Evolutionary conservation across 1,140 invertebrate species (phyloP).

Genomic region (Chrysomallon squamiferum): DNA sequence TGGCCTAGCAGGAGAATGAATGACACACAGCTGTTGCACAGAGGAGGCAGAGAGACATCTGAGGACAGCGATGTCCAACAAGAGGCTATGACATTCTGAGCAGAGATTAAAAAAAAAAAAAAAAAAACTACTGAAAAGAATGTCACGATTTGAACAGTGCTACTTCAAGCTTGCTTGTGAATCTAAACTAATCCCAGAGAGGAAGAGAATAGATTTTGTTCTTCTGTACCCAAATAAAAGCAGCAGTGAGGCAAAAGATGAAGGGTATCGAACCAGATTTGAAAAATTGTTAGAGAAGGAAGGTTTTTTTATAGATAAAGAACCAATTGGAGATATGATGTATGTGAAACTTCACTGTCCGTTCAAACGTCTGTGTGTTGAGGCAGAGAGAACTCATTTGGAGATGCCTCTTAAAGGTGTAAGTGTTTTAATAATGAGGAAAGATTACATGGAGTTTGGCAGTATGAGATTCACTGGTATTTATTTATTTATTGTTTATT

Average conservation of each 20-base stretch:
- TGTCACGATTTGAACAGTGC: slow-evolving; percentile 10
- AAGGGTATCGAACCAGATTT: slow-evolving; percentile 23
- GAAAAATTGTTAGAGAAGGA: slow-evolving; percentile 17
- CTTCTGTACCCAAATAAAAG: slow-evolving; percentile 33
- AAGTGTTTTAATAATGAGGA: slow-evolving; percentile 11
- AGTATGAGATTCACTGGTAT: background rate
- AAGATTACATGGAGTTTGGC: too few relatives aligned
- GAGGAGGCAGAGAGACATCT: background rate
- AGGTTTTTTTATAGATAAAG: slow-evolving; percentile 24
- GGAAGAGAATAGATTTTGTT: slow-evolving; percentile 52
- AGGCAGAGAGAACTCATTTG: slow-evolving; percentile 58
- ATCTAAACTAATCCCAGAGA: slow-evolving; percentile 30
- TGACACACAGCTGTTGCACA: background rate
- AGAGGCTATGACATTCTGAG: background rate
- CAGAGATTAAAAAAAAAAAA: slow-evolving; percentile 7
- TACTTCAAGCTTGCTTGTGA: slow-evolving; percentile 19
- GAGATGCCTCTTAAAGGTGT: slow-evolving; percentile 60
- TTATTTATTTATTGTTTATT: too few relatives aligned
- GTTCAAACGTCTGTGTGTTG: slow-evolving; percentile 52
- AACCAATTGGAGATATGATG: slow-evolving; percentile 42
- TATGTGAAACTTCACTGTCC: slow-evolving; percentile 57
- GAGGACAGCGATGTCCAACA: background rate
- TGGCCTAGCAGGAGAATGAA: background rate
- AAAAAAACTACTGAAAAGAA: background rate
- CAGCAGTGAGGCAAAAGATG: slow-evolving; percentile 11